Evolutionary conservation across 2,888 invertebrate species (phyloP), one percentile per base, ranked within the genome.

Genomic region (Flabesymbios commensalis): DNA sequence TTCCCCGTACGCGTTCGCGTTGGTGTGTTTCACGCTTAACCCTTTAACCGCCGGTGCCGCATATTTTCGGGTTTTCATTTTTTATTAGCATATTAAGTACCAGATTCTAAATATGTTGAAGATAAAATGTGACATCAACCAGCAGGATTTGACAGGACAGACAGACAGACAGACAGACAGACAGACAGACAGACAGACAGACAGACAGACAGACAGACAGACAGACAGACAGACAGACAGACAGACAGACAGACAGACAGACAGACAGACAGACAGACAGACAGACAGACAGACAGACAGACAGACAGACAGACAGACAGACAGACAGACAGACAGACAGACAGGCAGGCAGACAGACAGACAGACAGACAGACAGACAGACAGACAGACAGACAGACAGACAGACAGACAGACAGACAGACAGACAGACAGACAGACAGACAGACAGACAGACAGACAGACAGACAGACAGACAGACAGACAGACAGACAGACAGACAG

Each of bases 381-480:
- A 49, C 49, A 39, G 31, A 51, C 1, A 51, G 28, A 51, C 32
- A 51, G 31, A 51, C 14, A 51, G 28, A 51, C 31, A 51, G 31
- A 51, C 32, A 51, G 28, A 51, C 31, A 32, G 31, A 51, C 1
- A 51, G 31, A 51, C 52, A 51, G 31, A 32, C 52, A 51, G 31
- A 51, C 52, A 51, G 31, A 51, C 52, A 51, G 29, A 54, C 3
- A 56, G 55, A 56, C 51, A 51, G 29, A 51, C 31, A 51, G 29
- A 39, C 39, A 39, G 39, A 39, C 39, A 51, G 29, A 51, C 31
- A 51, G 29, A 56, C 56, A 56, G 55, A 56, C 56, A 56, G 5
- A 56, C 3, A 51, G 3, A 56, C 56, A 56, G 55, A 49, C 56
- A 56, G 5, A 56, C 3, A 56, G 5, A 56, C 56, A 56, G 55